These are phyloP conservation scores for human (Homo sapiens) DNA, from an alignment of 2,113 vertebrate genomes.

Conservation along the genomic window DNA sequence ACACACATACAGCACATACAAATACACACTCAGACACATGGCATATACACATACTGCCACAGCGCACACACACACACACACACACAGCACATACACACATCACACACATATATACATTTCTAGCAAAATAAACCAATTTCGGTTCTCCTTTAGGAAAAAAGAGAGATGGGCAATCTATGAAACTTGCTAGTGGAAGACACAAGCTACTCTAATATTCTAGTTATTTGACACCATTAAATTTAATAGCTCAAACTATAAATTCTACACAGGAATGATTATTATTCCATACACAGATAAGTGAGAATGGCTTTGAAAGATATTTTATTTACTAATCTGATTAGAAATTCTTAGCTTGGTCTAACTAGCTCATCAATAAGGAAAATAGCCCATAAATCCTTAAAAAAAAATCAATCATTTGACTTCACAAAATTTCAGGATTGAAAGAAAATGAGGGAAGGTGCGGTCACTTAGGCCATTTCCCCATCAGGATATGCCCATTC, in stretches of 20 bases:
- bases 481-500: background rate
- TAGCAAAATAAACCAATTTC: background rate
- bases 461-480: background rate
- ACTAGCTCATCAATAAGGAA: background rate
- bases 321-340: constrained; percentile 32
- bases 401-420: background rate
- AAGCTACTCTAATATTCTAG: background rate
- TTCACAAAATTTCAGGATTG: background rate
- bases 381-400: background rate
- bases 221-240: constrained; percentile 7
- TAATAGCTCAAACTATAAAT: background rate
- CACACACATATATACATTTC: background rate
- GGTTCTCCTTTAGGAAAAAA: background rate
- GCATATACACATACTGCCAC: no score
- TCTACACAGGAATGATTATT: background rate
- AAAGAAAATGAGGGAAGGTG: background rate
- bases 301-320: constrained; percentile 27
- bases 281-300: background rate
- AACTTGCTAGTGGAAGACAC: background rate
- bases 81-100: background rate
- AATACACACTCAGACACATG: no score
- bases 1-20: no score
- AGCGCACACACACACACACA: background rate
- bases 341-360: background rate
- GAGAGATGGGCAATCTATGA: background rate